Evolutionary conservation across 2,888 invertebrate species (phyloP), one percentile per base, ranked within the genome.

Genomic region (Pherbina coryleti): DNA sequence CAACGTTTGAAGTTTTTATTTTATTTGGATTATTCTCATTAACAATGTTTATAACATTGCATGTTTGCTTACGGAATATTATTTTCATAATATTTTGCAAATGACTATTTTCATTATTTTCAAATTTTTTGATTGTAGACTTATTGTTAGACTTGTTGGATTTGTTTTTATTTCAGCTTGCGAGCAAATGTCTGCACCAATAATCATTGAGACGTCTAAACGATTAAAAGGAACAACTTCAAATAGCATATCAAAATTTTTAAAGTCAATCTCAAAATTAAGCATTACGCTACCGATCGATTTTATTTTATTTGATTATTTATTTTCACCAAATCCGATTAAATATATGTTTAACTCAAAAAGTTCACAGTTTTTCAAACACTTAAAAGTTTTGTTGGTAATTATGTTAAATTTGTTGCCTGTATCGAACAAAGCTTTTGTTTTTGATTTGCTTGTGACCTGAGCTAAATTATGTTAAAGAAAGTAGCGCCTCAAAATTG

Each of bases 241-340:
- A 53, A 79, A 79, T 17, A 49, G 67, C n/a, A 79, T 25, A 55
- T 71, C n/a, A 19, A 70, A 79, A 11, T 28, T 3, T 14, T 79
- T 55, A 37, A 8, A 34, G 11, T 78, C 74, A 17, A 79, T 67
- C 22, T 55, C 19, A 19, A 74, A 57, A 22, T 11, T 4, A 22
- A 17, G 19, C 0, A 72, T 67, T 49, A 77, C 75, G n/a, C 77
- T 69, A 19, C 78, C 79, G 5, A 76, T 37, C 17, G 76, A 73
- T 25, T 72, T 72, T 9, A 79, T 49, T n/a, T n/a, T n/a, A n/a
- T n/a, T n/a, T n/a, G n/a, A n/a, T n/a, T n/a, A n/a, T n/a, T n/a
- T n/a, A n/a, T 57, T 77, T 77, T 70, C 62, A 37, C 76, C 79
- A 37, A 78, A 79, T 11, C 74, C 79, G 5, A 70, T 49, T 11